These are phyloP conservation scores for Zaprionus kolodkinae DNA, from an alignment of 1,140 invertebrate species.

Conservation along the genomic window DNA sequence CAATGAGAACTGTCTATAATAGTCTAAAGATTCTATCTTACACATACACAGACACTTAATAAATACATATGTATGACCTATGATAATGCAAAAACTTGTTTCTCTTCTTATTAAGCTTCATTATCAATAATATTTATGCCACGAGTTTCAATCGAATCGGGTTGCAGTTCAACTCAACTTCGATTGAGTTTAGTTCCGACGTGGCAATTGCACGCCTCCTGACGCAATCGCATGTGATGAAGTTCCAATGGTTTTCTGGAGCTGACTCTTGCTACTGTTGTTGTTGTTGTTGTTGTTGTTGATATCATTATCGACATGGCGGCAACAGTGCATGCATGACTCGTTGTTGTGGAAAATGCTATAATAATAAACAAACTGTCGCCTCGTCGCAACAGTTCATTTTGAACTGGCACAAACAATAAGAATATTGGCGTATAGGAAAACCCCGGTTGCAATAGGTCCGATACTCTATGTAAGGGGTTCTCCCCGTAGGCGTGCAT, in stretches of 20 bases:
- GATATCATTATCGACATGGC: background rate
- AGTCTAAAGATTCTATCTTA: too few species aligned
- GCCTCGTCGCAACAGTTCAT: background rate
- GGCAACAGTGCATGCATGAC: background rate
- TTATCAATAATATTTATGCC: slow-evolving; percentile 8
- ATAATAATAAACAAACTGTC: slow-evolving; percentile 2
- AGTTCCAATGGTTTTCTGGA: slow-evolving; percentile 1
- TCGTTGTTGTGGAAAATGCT: slow-evolving; percentile 6
- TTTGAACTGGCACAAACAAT: background rate
- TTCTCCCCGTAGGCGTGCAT: background rate
- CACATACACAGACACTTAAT: too few species aligned
- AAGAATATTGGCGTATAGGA: background rate
- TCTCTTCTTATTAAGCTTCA: background rate
- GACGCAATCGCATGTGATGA: background rate
- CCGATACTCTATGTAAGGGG: background rate
- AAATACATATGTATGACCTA: background rate
- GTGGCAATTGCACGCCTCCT: background rate
- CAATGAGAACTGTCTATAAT: too few species aligned
- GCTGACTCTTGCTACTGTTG: background rate
- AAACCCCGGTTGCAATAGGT: background rate
- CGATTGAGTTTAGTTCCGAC: background rate
- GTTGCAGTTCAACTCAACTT: background rate
- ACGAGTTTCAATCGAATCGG: slow-evolving; percentile 2
- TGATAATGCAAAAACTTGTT: slow-evolving; percentile 3
- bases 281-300: background rate